Evolutionary conservation across 2,888 invertebrate genomes (phyloP).

Genomic region (Lamellibrachia satsuma): DNA sequence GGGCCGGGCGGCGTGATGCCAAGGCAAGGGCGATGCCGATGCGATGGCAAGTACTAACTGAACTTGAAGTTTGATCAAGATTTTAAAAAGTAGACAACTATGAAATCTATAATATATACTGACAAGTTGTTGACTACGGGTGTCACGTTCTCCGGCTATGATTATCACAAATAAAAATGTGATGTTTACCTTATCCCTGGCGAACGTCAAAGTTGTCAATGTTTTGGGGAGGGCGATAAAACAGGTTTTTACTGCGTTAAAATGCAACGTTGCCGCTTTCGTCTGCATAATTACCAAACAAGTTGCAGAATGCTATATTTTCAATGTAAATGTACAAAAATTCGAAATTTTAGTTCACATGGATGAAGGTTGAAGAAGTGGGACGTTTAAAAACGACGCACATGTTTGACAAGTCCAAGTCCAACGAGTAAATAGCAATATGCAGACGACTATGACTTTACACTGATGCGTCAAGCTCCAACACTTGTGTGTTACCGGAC

Average conservation of each 20-base stretch:
- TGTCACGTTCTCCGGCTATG: background rate
- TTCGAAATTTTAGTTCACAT: background rate
- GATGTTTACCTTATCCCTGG: background rate
- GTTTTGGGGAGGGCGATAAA: slow-evolving; percentile 13
- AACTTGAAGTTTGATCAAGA: too few relatives aligned
- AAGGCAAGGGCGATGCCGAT: too few relatives aligned
- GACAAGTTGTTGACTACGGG: background rate
- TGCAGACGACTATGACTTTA: background rate
- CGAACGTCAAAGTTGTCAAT: background rate
- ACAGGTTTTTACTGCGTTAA: background rate
- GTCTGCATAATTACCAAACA: background rate
- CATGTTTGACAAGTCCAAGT: background rate
- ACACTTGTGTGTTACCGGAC: background rate
- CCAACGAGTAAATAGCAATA: background rate
- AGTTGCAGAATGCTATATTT: background rate
- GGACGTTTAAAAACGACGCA: background rate
- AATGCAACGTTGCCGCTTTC: slow-evolving; percentile 4
- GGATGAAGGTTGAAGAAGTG: background rate
- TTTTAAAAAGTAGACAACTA: too few relatives aligned
- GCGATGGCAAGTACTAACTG: too few relatives aligned
- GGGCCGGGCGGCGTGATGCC: too few relatives aligned
- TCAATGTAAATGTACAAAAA: background rate
- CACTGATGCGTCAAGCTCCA: background rate
- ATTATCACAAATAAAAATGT: background rate
- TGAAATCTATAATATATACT: too few relatives aligned